Evolutionary conservation across 2,797 vertebrate species (phyloP), one percentile per base, ranked within the genome.

Genomic region (Muscicapa comitata): DNA sequence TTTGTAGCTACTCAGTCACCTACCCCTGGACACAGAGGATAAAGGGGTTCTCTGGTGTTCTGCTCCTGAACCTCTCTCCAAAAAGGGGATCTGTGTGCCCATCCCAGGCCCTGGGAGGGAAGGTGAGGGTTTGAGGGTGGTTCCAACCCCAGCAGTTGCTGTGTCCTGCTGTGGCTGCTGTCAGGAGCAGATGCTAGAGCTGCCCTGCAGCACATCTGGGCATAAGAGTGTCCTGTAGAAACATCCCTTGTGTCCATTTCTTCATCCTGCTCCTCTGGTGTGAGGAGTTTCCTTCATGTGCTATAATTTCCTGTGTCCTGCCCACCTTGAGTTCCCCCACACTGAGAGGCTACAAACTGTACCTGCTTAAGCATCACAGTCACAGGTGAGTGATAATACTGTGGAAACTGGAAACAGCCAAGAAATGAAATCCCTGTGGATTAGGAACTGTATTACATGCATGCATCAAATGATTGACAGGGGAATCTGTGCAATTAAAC

Each of bases 241-340:
- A 20, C 7, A 18, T 35, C 5, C 2, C 1, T 7, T 28, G 35
- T 4, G n/a, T 12, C 17, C 5, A 0, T 18, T 53, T 35, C 10
- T 51, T 58, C 66, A 50, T 28, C 33, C 26, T 3, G 1, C 15
- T 21, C 16, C n/a, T 55, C 33, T 14, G 26, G 1, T 7, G 13
- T 28, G 25, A 68, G 2, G 7, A 7, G 17, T 33, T 57, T 8
- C 4, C 2, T 26, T 40, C 0, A 1, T 17, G 0, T 7, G 0
- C 48, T 25, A 3, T 4, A 0, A 6, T 33, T 74, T 43, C 70
- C 73, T 29, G 4, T 26, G 1, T 20, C 4, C 53, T 62, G 28
- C 35, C n/a, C 4, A 1, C 37, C 11, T 4, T 26, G 63, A 81
- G 61, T 12, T 40, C 17, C 17, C 21, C 6, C 16, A 23, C 3